Conservation (phyloP, 2,113 vertebrate species). For the Malurus elegans region DNA sequence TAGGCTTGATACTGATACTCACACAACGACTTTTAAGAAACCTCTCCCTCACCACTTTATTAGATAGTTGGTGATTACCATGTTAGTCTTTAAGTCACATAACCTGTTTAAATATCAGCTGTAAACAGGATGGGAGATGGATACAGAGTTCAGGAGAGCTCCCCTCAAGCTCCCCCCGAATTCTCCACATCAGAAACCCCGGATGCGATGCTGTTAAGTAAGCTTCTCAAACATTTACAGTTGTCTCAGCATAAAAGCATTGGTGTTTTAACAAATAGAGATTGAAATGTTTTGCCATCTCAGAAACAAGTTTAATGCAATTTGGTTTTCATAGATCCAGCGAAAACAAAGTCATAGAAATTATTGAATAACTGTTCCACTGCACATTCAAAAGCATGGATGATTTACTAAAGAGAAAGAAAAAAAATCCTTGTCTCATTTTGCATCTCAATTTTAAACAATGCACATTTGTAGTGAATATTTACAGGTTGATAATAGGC, state of each 20-base stretch:
- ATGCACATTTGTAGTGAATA: constrained; percentile 9
- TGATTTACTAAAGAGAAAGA: neutral
- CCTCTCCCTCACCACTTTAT: neutral
- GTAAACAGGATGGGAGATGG: neutral
- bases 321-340: neutral
- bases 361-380: neutral
- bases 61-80: rapidly evolving
- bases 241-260: neutral
- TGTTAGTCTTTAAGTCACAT: rapidly evolving
- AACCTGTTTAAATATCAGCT: neutral
- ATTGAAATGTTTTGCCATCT: neutral
- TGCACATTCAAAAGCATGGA: neutral
- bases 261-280: neutral
- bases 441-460: constrained; percentile 57
- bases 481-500: constrained; percentile 34
- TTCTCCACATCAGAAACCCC: neutral
- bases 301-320: neutral
- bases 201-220: neutral
- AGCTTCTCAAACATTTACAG: neutral
- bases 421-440: constrained; percentile 7
- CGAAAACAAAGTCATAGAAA: neutral
- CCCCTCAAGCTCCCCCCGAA: rapidly evolving
- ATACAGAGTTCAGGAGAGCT: neutral
- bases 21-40: neutral
- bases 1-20: neutral